phyloP scores from a whole-genome alignment of 2,113 vertebrate species.

The Proterorhinus semilunaris region DNA sequence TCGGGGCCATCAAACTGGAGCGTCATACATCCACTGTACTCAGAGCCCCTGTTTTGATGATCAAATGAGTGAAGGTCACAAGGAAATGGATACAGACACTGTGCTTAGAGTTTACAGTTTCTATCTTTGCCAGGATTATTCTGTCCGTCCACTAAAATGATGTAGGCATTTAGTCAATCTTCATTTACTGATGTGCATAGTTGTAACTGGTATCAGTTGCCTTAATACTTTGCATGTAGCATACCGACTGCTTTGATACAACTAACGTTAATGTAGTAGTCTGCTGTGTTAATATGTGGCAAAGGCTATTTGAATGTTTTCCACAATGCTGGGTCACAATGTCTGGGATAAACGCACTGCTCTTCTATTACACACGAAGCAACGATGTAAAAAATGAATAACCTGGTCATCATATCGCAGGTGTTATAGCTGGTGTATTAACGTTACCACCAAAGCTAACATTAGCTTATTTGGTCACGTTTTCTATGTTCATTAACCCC shows the following conservation, averaged over 20 bases:
- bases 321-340: too few relatives aligned
- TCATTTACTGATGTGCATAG: too few relatives aligned
- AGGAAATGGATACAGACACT: constrained; percentile 4
- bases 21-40: not conserved
- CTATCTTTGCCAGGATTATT: not conserved
- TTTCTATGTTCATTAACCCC: constrained; percentile 19
- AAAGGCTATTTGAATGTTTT: too few relatives aligned
- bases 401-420: not conserved
- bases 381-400: not conserved
- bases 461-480: constrained; percentile 36
- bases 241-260: too few relatives aligned
- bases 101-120: not conserved
- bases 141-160: too few relatives aligned
- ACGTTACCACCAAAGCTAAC: constrained; percentile 4
- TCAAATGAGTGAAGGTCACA: constrained; percentile 8
- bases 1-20: constrained; percentile 9
- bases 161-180: too few relatives aligned
- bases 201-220: too few relatives aligned
- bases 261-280: too few relatives aligned
- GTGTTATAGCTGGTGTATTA: constrained; percentile 22
- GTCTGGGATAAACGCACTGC: too few relatives aligned
- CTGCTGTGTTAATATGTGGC: too few relatives aligned
- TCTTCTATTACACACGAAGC: not conserved
- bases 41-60: constrained; percentile 8
- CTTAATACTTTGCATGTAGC: too few relatives aligned